phyloP scores from a whole-genome alignment of 2,113 vertebrate genomes.

The Chionis minor region DNA sequence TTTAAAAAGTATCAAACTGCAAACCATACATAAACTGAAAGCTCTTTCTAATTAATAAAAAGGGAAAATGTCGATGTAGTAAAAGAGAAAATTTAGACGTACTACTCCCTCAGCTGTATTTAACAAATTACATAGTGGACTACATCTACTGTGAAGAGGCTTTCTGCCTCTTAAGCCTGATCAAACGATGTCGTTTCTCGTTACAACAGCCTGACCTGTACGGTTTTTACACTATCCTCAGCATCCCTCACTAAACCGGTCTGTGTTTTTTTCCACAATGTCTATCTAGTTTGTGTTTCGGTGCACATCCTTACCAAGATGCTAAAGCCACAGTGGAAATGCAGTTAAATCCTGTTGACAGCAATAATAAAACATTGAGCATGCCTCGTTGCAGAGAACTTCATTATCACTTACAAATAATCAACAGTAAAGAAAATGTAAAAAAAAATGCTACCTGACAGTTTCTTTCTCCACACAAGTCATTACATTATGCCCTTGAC shows the following conservation, averaged over 20 bases:
- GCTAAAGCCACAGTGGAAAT: conserved; percentile 65
- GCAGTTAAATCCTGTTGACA: conserved; percentile 50
- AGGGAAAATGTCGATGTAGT: neutral
- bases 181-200: neutral
- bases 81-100: neutral
- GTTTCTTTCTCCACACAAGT: neutral
- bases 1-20: neutral
- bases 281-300: conserved; percentile 54
- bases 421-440: neutral
- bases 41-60: neutral
- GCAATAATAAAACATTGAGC: conserved; percentile 57
- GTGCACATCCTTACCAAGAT: conserved; percentile 43
- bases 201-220: neutral
- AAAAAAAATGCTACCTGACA: neutral
- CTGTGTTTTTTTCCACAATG: neutral
- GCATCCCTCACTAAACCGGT: neutral
- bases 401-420: conserved; percentile 48
- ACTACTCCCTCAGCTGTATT: neutral
- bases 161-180: neutral
- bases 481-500: neutral
- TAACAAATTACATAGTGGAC: neutral
- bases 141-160: neutral
- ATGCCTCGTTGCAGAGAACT: conserved; percentile 46
- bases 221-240: neutral
- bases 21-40: conserved; percentile 7